phyloP scores from a whole-genome alignment of 2,113 vertebrate species.

The Cyanistes caeruleus region DNA sequence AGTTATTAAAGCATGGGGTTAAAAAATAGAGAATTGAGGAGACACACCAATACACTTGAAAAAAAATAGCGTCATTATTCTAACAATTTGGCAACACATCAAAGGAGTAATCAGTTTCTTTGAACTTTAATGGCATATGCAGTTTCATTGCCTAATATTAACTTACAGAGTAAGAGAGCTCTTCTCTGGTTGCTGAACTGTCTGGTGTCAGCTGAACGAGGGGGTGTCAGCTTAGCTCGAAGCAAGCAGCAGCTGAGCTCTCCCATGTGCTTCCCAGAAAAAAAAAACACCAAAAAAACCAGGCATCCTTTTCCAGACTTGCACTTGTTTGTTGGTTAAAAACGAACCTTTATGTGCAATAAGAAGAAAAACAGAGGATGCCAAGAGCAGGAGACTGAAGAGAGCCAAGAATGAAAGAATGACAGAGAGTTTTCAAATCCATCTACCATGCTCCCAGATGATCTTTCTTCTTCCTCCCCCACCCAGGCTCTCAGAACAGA shows the following conservation, averaged over 20 bases:
- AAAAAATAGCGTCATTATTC: background rate
- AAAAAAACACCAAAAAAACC: background rate
- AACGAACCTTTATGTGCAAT: background rate
- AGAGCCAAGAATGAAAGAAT: background rate
- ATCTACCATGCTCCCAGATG: background rate
- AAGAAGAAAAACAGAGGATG: background rate
- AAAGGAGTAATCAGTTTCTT: slow-evolving; percentile 55
- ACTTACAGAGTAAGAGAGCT: background rate
- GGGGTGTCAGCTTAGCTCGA: background rate
- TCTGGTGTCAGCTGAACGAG: background rate
- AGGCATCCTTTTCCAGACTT: background rate
- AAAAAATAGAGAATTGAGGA: background rate
- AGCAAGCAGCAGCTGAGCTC: background rate
- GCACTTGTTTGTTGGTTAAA: background rate
- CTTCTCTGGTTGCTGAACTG: slow-evolving; percentile 6
- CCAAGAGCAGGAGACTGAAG: background rate
- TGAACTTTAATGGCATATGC: slow-evolving; percentile 38
- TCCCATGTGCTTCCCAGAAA: background rate
- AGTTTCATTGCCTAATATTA: slow-evolving; percentile 40
- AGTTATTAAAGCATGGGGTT: background rate
- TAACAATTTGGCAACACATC: slow-evolving; percentile 47
- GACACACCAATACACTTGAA: background rate
- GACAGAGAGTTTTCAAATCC: background rate
- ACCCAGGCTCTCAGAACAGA: background rate
- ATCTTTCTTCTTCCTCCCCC: background rate